A percentile compares a stretch with the other conserved stretches of the same genome.
phyloP scores from a whole-genome alignment of 2,113 vertebrate species.

The Rhagologus leucostigma region DNA sequence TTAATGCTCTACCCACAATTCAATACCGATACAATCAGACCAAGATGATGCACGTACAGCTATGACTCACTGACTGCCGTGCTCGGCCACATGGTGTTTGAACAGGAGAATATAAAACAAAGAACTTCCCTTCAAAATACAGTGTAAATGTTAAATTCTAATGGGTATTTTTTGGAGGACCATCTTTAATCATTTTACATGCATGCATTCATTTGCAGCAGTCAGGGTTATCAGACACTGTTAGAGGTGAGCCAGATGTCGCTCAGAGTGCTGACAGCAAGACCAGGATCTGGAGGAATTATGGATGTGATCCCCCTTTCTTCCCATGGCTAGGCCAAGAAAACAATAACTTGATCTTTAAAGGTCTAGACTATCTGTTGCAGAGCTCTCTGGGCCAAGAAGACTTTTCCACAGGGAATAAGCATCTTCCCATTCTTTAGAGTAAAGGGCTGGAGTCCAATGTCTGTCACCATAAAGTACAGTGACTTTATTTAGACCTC shows the following conservation, averaged over 20 bases:
- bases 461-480: neutral
- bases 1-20: constrained; percentile 29
- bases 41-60: neutral
- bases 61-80: neutral
- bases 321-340: neutral
- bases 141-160: neutral
- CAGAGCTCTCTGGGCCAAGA: neutral
- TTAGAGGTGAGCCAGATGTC: neutral
- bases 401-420: neutral
- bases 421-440: neutral
- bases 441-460: neutral
- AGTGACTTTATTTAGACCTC: neutral
- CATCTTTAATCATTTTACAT: neutral
- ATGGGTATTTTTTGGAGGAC: neutral
- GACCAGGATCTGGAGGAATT: neutral
- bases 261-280: neutral
- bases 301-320: neutral
- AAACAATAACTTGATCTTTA: neutral
- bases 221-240: neutral
- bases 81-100: neutral
- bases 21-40: constrained; percentile 11
- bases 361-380: neutral
- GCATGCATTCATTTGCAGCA: neutral
- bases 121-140: neutral
- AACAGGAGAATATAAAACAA: neutral